A percentile compares a stretch with the other conserved stretches of the same genome.
Evolutionary conservation across 2,888 invertebrate genomes (phyloP).

Genomic region (Resseliella maxima): DNA sequence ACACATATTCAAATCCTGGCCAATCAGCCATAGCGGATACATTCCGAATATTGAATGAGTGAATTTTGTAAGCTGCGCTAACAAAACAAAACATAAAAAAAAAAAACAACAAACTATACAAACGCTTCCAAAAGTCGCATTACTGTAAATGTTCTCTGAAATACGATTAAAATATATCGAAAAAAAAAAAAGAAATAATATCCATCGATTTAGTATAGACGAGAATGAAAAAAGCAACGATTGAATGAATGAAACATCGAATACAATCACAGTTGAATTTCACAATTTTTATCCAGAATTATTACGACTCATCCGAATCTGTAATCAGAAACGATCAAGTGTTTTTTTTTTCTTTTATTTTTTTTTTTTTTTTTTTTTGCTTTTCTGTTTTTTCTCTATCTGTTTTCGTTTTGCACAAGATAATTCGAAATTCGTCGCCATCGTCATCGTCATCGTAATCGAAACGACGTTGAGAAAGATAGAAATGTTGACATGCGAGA

Average conservation of each 20-base stretch:
- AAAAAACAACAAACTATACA: neutral
- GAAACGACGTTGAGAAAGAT: neutral
- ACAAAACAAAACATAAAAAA: no score
- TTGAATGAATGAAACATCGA: no score
- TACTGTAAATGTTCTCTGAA: neutral
- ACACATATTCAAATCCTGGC: neutral
- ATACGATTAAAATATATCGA: constrained; percentile 10
- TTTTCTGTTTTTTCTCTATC: neutral
- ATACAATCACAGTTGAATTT: neutral
- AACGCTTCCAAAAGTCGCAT: neutral
- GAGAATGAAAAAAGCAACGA: no score
- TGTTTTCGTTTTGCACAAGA: neutral
- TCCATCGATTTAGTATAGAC: no score
- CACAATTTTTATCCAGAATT: neutral
- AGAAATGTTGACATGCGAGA: no score
- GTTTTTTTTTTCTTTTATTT: neutral
- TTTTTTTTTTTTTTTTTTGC: neutral
- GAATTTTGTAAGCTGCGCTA: no score
- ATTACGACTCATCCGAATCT: neutral
- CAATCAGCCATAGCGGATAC: neutral
- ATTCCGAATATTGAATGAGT: no score
- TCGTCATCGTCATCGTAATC: neutral
- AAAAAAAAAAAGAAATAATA: neutral
- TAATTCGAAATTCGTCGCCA: constrained; percentile 7
- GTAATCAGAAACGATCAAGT: neutral